Percentiles rank a stretch among this genome's conserved stretches.
phyloP scores from a whole-genome alignment of 2,797 vertebrate genomes.

The Urosaurus nigricauda region DNA sequence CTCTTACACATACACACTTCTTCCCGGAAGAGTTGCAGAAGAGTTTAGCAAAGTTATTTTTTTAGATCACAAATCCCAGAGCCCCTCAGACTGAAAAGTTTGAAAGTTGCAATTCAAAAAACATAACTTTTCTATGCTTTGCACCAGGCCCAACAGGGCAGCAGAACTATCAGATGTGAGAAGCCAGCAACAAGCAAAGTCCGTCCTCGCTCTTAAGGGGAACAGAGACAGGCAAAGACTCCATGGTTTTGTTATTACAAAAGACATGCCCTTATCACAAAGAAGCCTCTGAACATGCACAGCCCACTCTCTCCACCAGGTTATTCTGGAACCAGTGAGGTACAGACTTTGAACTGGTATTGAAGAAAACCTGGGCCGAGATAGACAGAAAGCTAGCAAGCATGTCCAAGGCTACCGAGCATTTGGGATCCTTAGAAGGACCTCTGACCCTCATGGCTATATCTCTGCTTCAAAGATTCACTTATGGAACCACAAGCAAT shows the following conservation, averaged over 20 bases:
- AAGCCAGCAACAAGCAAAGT: neutral
- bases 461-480: neutral
- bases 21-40: conserved; percentile 32
- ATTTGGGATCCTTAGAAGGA: fast-evolving
- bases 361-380: neutral
- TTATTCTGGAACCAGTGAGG: neutral
- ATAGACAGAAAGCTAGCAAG: neutral
- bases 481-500: neutral
- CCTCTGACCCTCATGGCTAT: too few species aligned
- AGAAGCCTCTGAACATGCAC: neutral
- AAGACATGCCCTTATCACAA: too few species aligned
- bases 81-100: too few species aligned
- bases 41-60: too few species aligned
- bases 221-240: neutral
- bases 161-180: neutral
- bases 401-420: fast-evolving
- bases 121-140: neutral
- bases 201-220: neutral
- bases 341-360: neutral
- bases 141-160: neutral
- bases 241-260: neutral
- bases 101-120: too few species aligned
- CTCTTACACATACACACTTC: neutral
- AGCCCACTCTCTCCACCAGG: neutral
- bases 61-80: too few species aligned